Percentiles rank a stretch among this genome's conserved stretches.
Evolutionary conservation across 2,113 vertebrate species (phyloP).

Genomic region (Macroglossus sobrinus): DNA sequence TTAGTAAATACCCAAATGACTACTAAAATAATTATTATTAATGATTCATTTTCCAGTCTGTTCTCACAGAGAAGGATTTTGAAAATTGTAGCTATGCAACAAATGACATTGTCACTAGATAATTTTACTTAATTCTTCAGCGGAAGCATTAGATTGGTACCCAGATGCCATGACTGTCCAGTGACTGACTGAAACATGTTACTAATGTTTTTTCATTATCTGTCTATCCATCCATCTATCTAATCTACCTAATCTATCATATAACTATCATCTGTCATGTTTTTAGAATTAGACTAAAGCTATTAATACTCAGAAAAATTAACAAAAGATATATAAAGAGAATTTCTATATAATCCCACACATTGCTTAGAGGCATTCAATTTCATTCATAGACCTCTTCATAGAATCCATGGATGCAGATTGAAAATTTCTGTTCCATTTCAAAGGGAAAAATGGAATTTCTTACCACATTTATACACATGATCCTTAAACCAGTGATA

Average conservation of each 20-base stretch:
- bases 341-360: not conserved
- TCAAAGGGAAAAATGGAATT: not conserved
- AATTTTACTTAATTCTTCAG: not conserved
- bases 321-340: not conserved
- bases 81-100: not conserved
- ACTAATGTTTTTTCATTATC: not conserved
- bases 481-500: not conserved
- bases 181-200: not conserved
- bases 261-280: not conserved
- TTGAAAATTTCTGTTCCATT: not conserved
- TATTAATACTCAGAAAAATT: not conserved
- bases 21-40: not conserved
- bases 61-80: not conserved
- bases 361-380: not conserved
- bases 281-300: not conserved
- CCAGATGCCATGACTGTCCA: not conserved
- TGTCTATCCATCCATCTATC: not conserved
- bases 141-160: not conserved
- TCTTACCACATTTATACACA: not conserved
- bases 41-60: not conserved
- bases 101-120: not conserved
- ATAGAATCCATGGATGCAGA: not conserved
- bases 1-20: not conserved
- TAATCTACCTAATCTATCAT: not conserved
- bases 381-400: not conserved